Conservation (phyloP, 1,140 invertebrate genomes). For the Penaeus vannamei region DNA sequence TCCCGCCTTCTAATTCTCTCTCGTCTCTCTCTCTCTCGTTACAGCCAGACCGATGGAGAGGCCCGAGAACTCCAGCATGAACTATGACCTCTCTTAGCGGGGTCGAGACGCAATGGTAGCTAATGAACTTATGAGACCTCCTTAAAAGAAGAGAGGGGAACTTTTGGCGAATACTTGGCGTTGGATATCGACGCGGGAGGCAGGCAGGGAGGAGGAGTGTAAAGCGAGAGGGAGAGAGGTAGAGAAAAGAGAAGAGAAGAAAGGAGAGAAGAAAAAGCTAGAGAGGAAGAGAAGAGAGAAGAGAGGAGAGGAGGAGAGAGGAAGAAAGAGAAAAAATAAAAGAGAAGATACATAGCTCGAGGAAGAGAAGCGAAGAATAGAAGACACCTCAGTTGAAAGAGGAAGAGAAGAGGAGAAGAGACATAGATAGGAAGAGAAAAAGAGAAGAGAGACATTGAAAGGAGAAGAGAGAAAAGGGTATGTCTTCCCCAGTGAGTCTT, state of each 20-base stretch:
- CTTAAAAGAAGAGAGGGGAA: too few relatives aligned
- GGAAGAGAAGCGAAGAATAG: not conserved
- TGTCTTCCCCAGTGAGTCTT: constrained; percentile 1
- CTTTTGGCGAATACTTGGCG: too few relatives aligned
- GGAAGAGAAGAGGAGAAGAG: not conserved
- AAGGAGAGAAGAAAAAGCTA: not conserved
- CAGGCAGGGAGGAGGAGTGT: not conserved
- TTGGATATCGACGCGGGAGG: not conserved
- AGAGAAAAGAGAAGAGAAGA: not conserved
- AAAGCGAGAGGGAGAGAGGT: not conserved
- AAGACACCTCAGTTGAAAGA: not conserved
- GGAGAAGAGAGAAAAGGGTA: not conserved
- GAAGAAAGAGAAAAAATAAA: not conserved
- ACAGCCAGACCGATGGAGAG: not conserved
- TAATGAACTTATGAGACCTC: too few relatives aligned
- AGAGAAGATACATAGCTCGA: not conserved
- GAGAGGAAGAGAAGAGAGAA: too few relatives aligned
- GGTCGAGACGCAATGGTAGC: too few relatives aligned
- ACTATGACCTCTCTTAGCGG: too few relatives aligned
- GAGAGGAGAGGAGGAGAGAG: not conserved
- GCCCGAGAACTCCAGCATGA: too few relatives aligned
- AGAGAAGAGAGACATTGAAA: constrained; percentile 2
- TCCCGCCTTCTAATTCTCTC: too few relatives aligned
- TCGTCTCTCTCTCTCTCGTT: too few relatives aligned
- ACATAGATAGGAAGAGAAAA: not conserved